Evolutionary conservation across 2,888 invertebrate genomes (phyloP).

Genomic region (Drosophila tripunctata): DNA sequence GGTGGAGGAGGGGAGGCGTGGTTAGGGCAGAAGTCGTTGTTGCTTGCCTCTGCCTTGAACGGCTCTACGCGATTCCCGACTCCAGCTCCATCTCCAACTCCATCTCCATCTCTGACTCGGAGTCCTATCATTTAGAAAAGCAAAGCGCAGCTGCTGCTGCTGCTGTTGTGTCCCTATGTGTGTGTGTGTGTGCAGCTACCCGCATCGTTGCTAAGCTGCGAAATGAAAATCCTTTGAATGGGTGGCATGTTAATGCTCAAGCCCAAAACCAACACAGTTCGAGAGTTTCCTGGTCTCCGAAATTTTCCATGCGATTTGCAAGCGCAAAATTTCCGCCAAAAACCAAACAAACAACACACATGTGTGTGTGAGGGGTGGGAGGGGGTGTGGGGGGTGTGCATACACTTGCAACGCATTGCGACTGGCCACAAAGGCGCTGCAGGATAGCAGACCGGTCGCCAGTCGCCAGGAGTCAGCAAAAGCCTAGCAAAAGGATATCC

Average conservation of each 20-base stretch:
- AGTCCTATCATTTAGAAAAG: conserved; percentile 13
- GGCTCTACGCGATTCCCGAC: conserved; percentile 47
- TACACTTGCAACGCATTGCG: not conserved
- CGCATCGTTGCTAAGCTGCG: conserved; percentile 68
- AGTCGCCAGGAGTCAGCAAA: conserved; percentile 6
- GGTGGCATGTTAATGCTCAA: conserved; percentile 37
- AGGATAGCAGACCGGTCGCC: conserved; percentile 7
- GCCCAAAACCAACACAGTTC: conserved; percentile 58
- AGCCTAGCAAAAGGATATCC: conserved; percentile 51
- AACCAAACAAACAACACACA: conserved; percentile 61
- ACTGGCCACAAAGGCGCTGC: conserved; percentile 45
- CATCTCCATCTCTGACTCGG: not conserved
- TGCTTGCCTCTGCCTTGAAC: conserved; percentile 20
- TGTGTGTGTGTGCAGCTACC: conserved; percentile 48
- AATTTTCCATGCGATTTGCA: conserved; percentile 78
- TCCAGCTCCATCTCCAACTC: not conserved
- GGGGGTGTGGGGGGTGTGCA: too few species aligned
- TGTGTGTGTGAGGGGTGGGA: not conserved
- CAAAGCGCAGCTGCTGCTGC: conserved; percentile 21
- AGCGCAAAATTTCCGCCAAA: conserved; percentile 79
- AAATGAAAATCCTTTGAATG: conserved; percentile 74
- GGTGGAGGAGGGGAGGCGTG: not conserved
- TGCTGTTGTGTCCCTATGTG: not conserved
- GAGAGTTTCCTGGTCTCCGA: conserved; percentile 26
- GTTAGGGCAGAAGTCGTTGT: conserved; percentile 42